Percentiles rank a stretch among this genome's conserved stretches.
Conservation (phyloP, 1,140 invertebrate species). For the Drosophila sproati region DNA sequence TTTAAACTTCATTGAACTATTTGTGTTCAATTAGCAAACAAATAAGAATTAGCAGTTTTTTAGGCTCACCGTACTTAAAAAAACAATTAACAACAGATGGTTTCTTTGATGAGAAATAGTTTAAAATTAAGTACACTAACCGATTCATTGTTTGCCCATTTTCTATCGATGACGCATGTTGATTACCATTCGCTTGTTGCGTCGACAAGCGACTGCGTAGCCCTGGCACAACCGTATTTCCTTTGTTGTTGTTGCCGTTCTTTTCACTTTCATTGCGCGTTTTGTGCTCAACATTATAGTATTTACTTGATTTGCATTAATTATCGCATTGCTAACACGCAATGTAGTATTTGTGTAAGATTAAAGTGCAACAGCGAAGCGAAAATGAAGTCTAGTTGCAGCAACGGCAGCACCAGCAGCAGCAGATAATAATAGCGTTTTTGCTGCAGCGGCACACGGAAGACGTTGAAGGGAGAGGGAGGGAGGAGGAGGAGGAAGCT, state of each 20-base stretch:
- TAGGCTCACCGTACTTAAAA: too few species aligned
- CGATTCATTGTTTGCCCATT: slow-evolving; percentile 1
- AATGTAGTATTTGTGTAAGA: slow-evolving; percentile 45
- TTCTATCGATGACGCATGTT: slow-evolving; percentile 21
- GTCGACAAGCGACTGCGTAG: slow-evolving; percentile 1
- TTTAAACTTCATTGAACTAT: too few species aligned
- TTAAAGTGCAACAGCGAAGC: slow-evolving; percentile 30
- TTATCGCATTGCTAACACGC: slow-evolving; percentile 38
- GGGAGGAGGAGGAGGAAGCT: slow-evolving; percentile 23
- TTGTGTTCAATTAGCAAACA: too few species aligned
- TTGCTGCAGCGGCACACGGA: slow-evolving; percentile 17
- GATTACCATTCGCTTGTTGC: slow-evolving; percentile 44
- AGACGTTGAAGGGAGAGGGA: background rate
- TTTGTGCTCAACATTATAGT: slow-evolving; percentile 39
- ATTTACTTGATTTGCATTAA: slow-evolving; percentile 51
- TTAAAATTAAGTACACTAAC: background rate
- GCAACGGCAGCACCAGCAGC: slow-evolving; percentile 32
- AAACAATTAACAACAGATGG: background rate
- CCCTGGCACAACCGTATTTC: slow-evolving; percentile 34
- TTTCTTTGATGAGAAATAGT: background rate
- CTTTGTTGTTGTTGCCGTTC: slow-evolving; percentile 59
- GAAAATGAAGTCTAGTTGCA: slow-evolving; percentile 59
- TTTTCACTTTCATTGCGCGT: slow-evolving; percentile 72
- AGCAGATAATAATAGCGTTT: slow-evolving; percentile 69
- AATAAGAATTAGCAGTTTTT: too few species aligned